Percentiles rank a stretch among this genome's conserved stretches.
Conservation (phyloP, 2,888 invertebrate genomes). For the Drosophila buzzatii region DNA sequence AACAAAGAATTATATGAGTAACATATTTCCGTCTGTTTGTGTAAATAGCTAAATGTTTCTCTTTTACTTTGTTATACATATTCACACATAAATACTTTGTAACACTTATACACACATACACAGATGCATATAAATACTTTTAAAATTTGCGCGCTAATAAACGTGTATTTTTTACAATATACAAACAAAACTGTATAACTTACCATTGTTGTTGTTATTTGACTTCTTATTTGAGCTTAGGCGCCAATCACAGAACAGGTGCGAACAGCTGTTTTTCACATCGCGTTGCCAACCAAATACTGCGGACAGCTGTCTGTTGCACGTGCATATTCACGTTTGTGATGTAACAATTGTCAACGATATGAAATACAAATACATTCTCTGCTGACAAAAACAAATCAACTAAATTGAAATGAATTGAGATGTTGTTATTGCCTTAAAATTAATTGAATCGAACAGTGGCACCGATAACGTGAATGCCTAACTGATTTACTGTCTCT, state of each 20-base stretch:
- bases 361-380: slow-evolving; percentile 23
- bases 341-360: slow-evolving; percentile 49
- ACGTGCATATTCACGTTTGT: slow-evolving; percentile 22
- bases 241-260: slow-evolving; percentile 35
- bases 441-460: slow-evolving; percentile 23
- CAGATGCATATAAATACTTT: slow-evolving; percentile 51
- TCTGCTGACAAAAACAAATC: slow-evolving; percentile 6
- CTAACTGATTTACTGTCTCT: neutral
- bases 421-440: slow-evolving; percentile 11
- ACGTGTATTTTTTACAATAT: slow-evolving; percentile 74
- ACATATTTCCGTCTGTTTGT: slow-evolving; percentile 53
- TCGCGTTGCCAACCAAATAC: slow-evolving; percentile 62
- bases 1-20: slow-evolving; percentile 12
- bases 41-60: slow-evolving; percentile 68
- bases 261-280: slow-evolving; percentile 51
- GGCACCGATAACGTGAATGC: neutral
- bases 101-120: slow-evolving; percentile 39
- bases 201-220: neutral
- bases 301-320: slow-evolving; percentile 17
- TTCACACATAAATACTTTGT: slow-evolving; percentile 52
- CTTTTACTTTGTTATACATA: slow-evolving; percentile 61
- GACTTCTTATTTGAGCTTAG: neutral
- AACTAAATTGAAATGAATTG: slow-evolving; percentile 31
- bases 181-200: slow-evolving; percentile 26
- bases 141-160: slow-evolving; percentile 70